Base-by-base conservation (phyloP, 2,888 invertebrate species). In the Crepidodera aurea region DNA sequence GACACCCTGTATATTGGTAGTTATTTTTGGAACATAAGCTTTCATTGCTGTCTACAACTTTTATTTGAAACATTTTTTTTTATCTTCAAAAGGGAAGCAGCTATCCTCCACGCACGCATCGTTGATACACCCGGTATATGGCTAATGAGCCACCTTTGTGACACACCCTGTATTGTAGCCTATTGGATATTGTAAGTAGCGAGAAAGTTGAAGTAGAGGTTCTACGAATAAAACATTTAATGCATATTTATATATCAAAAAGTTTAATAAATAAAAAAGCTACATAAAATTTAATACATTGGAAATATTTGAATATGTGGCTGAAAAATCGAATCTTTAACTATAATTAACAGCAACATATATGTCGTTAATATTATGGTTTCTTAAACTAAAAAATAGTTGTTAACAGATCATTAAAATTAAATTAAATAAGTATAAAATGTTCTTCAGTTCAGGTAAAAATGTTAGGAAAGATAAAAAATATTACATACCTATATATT, bases 391-490 rank as follows among this genome's bases (percentile, higher is more conserved):
- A 12, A 68, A 73, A 73, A 68, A 71, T 65, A 71, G 48, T 66
- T 66, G 70, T 71, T 69, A 69, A 71, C 73, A 74, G 74, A 75
- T 75, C 73, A 57, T 69, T 67, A 69, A 34, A 13, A 34, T 34
- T 34, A 34, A 4, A 2, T 34, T 2, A 22, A 44, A 44, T 22
- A 66, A 25, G 58, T n/a, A n/a, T 65, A 62, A 60, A 66, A 63
- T 44, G 44, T 19, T 44, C 44, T 22, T 22, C 44, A 44, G 44
- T 22, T 44, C 22, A 44, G 3, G 10, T 13, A n/a, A 25, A 13
- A 16, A 15, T 12, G 13, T 6, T 22, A 12, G 8, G 7, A 10
- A 1, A 44, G 1, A 44, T 42, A 8, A 13, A 34, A 4, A 13
- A 13, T n/a, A 8, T 6, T 34, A 34, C 12, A 13, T n/a, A n/a